Evolutionary conservation across 2,113 vertebrate species (phyloP), one percentile per base, ranked within the genome.

Genomic region (Polypterus bichir): DNA sequence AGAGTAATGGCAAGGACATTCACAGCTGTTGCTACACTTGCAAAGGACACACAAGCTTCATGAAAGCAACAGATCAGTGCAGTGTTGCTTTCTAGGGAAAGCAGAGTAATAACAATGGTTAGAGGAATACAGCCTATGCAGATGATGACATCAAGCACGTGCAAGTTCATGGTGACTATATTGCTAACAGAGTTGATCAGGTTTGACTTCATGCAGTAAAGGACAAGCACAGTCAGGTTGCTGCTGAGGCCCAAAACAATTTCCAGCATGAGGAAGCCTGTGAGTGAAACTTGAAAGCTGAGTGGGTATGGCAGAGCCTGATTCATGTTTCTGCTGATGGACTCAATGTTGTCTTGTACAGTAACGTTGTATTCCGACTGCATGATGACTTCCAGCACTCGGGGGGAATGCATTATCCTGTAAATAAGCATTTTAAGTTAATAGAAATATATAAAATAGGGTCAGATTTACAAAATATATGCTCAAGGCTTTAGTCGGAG

Each of bases 191-290:
- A 99, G 73, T 91, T 95, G 79, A 98, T 94, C 80, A 99, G 89
- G 85, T 97, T 97, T 69, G 94, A 97, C 90, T 99, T 98, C 90
- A 94, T 95, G 83, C 94, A 96, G 86, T 99, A 99, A 79, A 99
- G 95, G 81, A 92, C 92, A 74, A 98, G 74, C 67, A 99, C 95
- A 3, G 94, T 98, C 77, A 98, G 91, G 81, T 99, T 99, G 71
- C 95, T 98, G 84, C 93, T 94, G 68, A 99, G 86, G 75, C 96
- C 96, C 79, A 99, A 76, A 65, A 97, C 87, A 70, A 99, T 94
- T 84, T 99, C 96, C 83, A 99, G 68, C 90, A 92, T 92, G 70
- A 99, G 87, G 83, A 99, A 95, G 79, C 93, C 88, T 44, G 94
- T 97, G 74, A 99, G 86, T 67, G 92, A 93, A 64, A 94, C 92